These are phyloP conservation scores for Clunio marinus DNA, from an alignment of 2,888 invertebrate genomes.

Conservation along the genomic window DNA sequence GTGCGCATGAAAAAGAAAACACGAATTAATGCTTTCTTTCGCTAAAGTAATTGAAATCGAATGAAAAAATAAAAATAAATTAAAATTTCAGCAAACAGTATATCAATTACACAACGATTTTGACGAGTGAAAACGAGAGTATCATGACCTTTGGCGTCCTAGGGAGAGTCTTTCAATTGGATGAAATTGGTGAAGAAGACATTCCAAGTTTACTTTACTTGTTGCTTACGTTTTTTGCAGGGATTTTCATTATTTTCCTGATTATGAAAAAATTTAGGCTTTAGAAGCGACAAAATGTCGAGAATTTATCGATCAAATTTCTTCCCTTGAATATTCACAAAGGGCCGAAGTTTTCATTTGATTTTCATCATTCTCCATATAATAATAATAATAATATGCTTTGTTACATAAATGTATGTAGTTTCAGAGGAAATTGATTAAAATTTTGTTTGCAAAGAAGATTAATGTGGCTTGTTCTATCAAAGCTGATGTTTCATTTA, in stretches of 20 bases:
- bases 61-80: not conserved
- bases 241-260: not conserved
- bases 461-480: no score
- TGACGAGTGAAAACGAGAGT: not conserved
- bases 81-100: conserved; percentile 17
- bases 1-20: not conserved
- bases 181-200: not conserved
- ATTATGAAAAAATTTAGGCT: not conserved
- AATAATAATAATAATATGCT: no score
- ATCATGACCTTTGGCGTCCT: conserved; percentile 49
- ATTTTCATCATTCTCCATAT: no score
- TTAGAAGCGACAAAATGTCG: not conserved
- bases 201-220: not conserved
- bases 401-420: no score
- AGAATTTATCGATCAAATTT: no score
- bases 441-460: no score
- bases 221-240: not conserved
- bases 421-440: no score
- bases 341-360: no score
- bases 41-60: not conserved
- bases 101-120: conserved; percentile 9
- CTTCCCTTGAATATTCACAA: no score
- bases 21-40: not conserved
- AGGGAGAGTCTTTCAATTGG: conserved; percentile 40
- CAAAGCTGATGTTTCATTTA: no score